These are phyloP conservation scores for Unio delphinus DNA, from an alignment of 2,888 invertebrate species.

Conservation along the genomic window DNA sequence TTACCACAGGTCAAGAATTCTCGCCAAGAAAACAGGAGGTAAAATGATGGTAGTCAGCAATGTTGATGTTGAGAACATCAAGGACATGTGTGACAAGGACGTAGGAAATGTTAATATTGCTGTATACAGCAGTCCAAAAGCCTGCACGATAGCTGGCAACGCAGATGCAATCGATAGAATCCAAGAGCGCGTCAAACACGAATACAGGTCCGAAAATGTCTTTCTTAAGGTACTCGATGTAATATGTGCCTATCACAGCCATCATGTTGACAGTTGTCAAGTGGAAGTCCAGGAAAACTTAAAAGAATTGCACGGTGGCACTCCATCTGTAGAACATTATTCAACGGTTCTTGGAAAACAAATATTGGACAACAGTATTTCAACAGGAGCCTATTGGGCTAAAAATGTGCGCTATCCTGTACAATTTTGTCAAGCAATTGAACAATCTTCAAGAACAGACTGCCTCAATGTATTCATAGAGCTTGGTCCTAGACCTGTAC, in stretches of 20 bases:
- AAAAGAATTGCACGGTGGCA: conserved; percentile 8
- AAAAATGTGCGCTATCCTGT: conserved; percentile 46
- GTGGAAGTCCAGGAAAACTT: conserved; percentile 17
- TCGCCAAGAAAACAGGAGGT: conserved; percentile 26
- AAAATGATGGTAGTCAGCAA: conserved; percentile 42
- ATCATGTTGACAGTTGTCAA: conserved; percentile 27
- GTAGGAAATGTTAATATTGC: conserved; percentile 29
- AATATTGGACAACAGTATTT: conserved; percentile 11
- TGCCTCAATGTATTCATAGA: conserved; percentile 39
- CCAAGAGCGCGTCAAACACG: not conserved
- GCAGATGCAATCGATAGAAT: conserved; percentile 16
- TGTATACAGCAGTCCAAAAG: conserved; percentile 40
- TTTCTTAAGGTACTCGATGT: conserved; percentile 27
- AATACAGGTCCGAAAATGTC: not conserved
- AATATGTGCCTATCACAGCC: conserved; percentile 46
- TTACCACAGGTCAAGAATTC: conserved; percentile 31
- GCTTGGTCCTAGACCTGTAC: conserved; percentile 46
- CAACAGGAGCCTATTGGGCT: conserved; percentile 44
- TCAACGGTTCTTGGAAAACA: conserved; percentile 45
- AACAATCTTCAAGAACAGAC: conserved; percentile 9
- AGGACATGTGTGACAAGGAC: conserved; percentile 11
- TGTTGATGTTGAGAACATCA: conserved; percentile 17
- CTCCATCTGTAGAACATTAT: conserved; percentile 20
- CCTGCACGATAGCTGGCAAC: conserved; percentile 49
- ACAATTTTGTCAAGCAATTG: conserved; percentile 34